Evolutionary conservation across 2,113 vertebrate species (phyloP).

Genomic region (Otis tarda): DNA sequence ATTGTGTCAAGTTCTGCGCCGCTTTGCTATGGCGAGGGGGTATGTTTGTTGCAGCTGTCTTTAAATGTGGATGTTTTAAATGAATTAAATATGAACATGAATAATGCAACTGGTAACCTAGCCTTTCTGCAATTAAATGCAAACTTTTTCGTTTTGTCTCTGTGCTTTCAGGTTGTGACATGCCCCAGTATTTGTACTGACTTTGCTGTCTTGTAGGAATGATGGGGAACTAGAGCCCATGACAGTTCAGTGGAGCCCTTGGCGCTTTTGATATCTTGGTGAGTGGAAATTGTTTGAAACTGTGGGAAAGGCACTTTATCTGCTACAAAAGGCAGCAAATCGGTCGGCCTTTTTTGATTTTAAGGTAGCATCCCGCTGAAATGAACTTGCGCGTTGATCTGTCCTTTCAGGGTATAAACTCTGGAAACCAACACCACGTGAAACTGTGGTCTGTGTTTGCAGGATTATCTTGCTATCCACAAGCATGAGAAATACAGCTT

Average conservation of each 20-base stretch:
- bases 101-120: conserved; percentile 48
- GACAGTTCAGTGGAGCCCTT: conserved; percentile 32
- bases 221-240: conserved; percentile 41
- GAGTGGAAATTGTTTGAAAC: conserved; percentile 49
- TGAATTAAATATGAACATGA: conserved; percentile 70
- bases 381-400: not conserved
- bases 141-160: conserved; percentile 44
- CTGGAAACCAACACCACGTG: not conserved
- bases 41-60: conserved; percentile 47
- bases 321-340: conserved; percentile 4
- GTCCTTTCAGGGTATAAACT: not conserved
- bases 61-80: conserved; percentile 59
- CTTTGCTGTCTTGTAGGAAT: conserved; percentile 46
- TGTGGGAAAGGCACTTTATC: not conserved
- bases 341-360: not conserved
- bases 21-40: conserved; percentile 6
- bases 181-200: conserved; percentile 9
- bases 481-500: not conserved
- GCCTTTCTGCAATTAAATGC: conserved; percentile 50
- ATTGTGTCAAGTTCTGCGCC: not conserved
- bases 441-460: not conserved
- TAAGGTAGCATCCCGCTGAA: not conserved
- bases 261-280: conserved; percentile 46
- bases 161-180: conserved; percentile 51
- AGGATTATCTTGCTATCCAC: not conserved